Conservation (phyloP, 2,888 invertebrate genomes). For the Drosophila atroscutellata region DNA sequence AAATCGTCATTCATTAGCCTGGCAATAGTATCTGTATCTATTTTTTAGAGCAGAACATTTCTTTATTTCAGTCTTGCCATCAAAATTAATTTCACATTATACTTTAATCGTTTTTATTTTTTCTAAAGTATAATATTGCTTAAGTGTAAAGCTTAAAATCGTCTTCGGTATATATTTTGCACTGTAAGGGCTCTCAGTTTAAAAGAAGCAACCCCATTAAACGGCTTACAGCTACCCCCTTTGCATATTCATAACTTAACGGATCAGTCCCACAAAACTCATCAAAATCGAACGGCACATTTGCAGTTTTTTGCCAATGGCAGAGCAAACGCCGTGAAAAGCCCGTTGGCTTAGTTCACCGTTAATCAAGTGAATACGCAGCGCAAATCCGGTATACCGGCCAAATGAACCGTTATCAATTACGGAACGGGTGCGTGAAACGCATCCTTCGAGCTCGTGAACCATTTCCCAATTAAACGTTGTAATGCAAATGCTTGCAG, state of each 20-base stretch:
- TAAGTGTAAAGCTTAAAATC: not conserved
- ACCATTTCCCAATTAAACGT: conserved; percentile 63
- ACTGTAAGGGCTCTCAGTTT: not conserved
- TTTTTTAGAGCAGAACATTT: not conserved
- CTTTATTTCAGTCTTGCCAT: not conserved
- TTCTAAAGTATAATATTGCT: not conserved
- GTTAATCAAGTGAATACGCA: conserved; percentile 72
- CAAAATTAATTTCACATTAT: not conserved
- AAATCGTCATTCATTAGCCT: not conserved
- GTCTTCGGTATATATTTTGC: conserved; percentile 16
- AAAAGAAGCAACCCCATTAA: conserved; percentile 2
- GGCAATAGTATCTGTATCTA: not conserved
- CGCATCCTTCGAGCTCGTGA: conserved; percentile 41
- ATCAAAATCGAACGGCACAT: conserved; percentile 57
- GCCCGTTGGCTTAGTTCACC: conserved; percentile 54
- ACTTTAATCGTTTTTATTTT: not conserved
- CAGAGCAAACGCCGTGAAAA: conserved; percentile 10
- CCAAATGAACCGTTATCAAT: conserved; percentile 80
- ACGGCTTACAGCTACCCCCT: not conserved
- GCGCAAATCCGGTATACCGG: conserved; percentile 47
- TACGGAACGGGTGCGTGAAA: conserved; percentile 71
- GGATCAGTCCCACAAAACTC: conserved; percentile 59
- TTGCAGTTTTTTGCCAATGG: conserved; percentile 1
- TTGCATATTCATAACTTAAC: conserved; percentile 72
- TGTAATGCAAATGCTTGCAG: conserved; percentile 70